Base-by-base conservation (phyloP, 2,113 vertebrate species). In the Morphnarchus princeps region DNA sequence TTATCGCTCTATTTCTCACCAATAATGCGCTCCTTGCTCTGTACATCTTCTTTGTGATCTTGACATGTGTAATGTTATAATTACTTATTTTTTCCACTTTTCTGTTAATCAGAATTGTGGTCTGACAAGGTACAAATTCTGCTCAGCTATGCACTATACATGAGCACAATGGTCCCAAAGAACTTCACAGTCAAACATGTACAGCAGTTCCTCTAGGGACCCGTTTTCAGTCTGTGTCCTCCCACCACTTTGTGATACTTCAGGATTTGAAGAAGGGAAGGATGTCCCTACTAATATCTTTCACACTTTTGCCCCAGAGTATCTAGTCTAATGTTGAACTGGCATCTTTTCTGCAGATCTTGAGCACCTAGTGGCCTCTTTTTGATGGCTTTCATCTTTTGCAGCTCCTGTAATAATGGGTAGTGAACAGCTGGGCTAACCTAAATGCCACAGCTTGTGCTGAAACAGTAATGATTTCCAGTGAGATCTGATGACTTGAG, bases 191-290 rank as follows among this genome's bases (percentile, higher is more conserved):
- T 47, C 31, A 13, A 25, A 8, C 7, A 0, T 6, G 20, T 24
- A 6, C 76, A 76, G 57, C 80, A 31, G 22, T 29, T 89, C 43
- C 83, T 31, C 0, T 8, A 24, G 54, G 52, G 66, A 26, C 69
- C 32, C 3, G 1, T 52, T 54, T 28, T 52, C 61, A 22, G 15
- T 6, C 40, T 2, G 0, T 52, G 36, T 13, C 17, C 25, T 62
- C 59, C 55, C 74, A 62, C 11, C n/a, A 7, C n/a, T 47, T 19
- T 16, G 42, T 45, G 47, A 43, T 28, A 21, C 47, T 28, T 55
- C 7, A 31, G 25, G 18, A 22, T 52, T 36, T 17, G 19, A 62
- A 63, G 50, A 15, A 42, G 34, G 26, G 24, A 40, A 45, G 5
- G 50, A 24, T 5, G 19, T 36, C 55, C 67, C 47, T 17, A 2